Evolutionary conservation across 2,888 invertebrate genomes (phyloP).

Genomic region (Steinernema scapterisci): DNA sequence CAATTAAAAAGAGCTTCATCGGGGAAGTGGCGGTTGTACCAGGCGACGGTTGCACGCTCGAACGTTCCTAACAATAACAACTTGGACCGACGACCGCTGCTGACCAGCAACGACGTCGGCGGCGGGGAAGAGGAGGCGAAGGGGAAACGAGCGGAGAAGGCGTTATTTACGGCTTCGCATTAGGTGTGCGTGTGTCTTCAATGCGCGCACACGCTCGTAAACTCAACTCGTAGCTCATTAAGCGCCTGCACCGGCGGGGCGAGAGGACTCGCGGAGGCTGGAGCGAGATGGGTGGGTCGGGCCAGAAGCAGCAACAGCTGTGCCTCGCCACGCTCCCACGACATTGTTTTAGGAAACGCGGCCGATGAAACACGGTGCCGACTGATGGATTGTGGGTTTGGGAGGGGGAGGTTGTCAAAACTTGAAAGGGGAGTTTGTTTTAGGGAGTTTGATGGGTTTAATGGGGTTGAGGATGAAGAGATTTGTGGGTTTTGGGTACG

Average conservation of each 20-base stretch:
- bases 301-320: constrained; percentile 12
- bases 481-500: too few relatives aligned
- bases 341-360: neutral
- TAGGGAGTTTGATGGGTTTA: neutral
- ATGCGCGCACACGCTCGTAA: constrained; percentile 9
- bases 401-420: neutral
- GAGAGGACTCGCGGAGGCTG: neutral
- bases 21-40: neutral
- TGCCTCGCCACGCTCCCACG: constrained; percentile 9
- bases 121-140: too few relatives aligned
- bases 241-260: constrained; percentile 7
- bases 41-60: constrained; percentile 1
- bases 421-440: neutral
- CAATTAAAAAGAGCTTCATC: neutral
- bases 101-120: too few relatives aligned
- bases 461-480: too few relatives aligned
- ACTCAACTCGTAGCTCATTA: constrained; percentile 26
- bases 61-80: constrained; percentile 17
- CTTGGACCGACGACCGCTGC: too few relatives aligned
- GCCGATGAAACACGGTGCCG: constrained; percentile 25
- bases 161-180: constrained; percentile 9
- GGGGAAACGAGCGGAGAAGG: neutral
- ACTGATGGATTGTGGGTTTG: neutral
- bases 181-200: constrained; percentile 12
- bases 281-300: neutral